Percentiles rank a stretch among this genome's conserved stretches.
Evolutionary conservation across 1,140 invertebrate genomes (phyloP).

Genomic region (Pseudoatta argentina): DNA sequence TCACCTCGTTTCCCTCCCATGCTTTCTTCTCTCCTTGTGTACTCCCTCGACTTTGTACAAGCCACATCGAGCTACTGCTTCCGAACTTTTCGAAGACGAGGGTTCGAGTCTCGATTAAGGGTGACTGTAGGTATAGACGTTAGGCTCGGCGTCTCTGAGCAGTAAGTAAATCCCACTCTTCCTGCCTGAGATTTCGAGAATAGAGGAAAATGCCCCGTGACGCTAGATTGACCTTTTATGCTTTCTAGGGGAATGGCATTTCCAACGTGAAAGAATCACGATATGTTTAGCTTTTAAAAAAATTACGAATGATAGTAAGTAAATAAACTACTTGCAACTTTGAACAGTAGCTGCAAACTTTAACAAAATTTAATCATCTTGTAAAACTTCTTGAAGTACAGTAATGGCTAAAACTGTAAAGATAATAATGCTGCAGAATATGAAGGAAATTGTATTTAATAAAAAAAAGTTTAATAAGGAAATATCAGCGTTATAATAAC

Average conservation of each 20-base stretch:
- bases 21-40: background rate
- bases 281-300: background rate
- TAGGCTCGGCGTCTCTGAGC: constrained; percentile 54
- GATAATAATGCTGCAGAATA: background rate
- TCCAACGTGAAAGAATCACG: background rate
- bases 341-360: background rate
- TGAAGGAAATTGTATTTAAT: background rate
- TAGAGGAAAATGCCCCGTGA: constrained; percentile 7
- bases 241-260: constrained; percentile 23
- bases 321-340: background rate
- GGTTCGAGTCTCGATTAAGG: constrained; percentile 67
- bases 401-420: background rate
- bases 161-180: constrained; percentile 55
- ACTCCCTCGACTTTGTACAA: constrained; percentile 52
- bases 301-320: background rate
- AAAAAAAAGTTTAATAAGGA: background rate
- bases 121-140: constrained; percentile 57
- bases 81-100: constrained; percentile 65
- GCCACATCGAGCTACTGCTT: constrained; percentile 44
- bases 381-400: background rate
- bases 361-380: background rate
- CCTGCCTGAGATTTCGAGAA: constrained; percentile 38
- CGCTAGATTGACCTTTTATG: constrained; percentile 41
- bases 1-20: background rate
- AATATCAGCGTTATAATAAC: background rate